Base-by-base conservation (phyloP, 2,888 invertebrate genomes). In the Leucophenga montana region DNA sequence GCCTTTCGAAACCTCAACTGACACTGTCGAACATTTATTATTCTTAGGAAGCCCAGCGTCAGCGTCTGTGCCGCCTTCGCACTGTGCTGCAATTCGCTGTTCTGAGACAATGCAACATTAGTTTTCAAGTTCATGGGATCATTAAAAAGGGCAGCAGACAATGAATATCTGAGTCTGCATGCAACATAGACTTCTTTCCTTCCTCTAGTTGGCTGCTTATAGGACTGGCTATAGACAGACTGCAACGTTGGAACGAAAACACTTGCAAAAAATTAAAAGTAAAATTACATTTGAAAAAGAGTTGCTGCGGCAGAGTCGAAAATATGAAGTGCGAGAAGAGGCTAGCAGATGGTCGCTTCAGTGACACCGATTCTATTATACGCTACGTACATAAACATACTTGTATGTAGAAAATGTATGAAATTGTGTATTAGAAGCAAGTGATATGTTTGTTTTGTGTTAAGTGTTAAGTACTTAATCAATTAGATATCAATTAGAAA, bases 91-190 rank as follows among this genome's bases (percentile, higher is more conserved):
- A 18, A 20, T 44, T 18, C 50, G 53, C 54, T 50, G 1, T 31
- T 59, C 73, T 53, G 71, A 74, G 77, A 80, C 78, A 82, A 79
- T 85, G 78, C 80, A 85, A 79, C 84, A 83, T 77, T 77, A 71
- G 71, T 77, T 76, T 77, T 85, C 85, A 85, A 85, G 85, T 85
- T 85, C 85, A 85, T 83, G 80, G 78, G 85, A 82, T 79, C 83
- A 82, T 78, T 74, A 76, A 73, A 71, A 75, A 68, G 69, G 66
- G 67, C 70, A 72, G 62, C 65, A 72, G 64, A 77, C 72, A 72
- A 74, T 76, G 64, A 71, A 50, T 31, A 66, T n/a, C 14, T 20
- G 53, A 20, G 31, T 54, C 31, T 33, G 39, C 39, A 39, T 39
- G 39, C 39, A 39, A 39, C 39, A 39, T 11, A 8, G 39, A 39